A percentile compares a stretch with the other conserved stretches of the same genome.
phyloP scores from a whole-genome alignment of 2,113 vertebrate species.

The Scalopus aquaticus region DNA sequence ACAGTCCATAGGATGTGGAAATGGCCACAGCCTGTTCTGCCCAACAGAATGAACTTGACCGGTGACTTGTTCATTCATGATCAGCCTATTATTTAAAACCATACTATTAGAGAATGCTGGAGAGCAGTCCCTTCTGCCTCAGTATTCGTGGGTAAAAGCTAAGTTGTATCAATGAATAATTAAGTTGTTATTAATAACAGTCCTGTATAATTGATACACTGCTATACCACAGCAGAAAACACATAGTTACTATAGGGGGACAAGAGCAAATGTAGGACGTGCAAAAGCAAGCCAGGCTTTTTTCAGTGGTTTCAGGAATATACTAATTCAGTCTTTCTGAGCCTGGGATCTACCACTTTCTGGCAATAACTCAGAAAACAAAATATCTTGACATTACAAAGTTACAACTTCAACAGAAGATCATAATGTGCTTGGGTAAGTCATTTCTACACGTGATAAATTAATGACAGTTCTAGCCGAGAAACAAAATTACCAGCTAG shows the following conservation, averaged over 20 bases:
- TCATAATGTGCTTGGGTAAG: not conserved
- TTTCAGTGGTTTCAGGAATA: not conserved
- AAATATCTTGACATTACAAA: not conserved
- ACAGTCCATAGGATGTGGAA: not conserved
- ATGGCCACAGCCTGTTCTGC: not conserved
- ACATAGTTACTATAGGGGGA: not conserved
- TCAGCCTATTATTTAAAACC: not conserved
- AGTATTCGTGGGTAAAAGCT: not conserved
- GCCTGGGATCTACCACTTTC: not conserved
- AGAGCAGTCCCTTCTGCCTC: not conserved
- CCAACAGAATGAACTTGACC: not conserved
- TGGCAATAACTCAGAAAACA: not conserved
- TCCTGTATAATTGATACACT: not conserved
- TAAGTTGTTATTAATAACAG: not conserved
- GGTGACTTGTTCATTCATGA: not conserved
- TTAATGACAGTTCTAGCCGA: not conserved
- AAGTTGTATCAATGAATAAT: not conserved
- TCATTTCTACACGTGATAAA: not conserved
- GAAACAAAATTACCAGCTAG: not conserved
- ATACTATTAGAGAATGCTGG: not conserved
- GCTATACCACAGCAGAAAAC: not conserved
- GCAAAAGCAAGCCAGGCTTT: not conserved
- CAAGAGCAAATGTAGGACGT: not conserved
- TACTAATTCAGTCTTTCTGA: not conserved
- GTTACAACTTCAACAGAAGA: not conserved